Evolutionary conservation across 2,888 invertebrate species (phyloP).

Genomic region (Dioctria linearis): DNA sequence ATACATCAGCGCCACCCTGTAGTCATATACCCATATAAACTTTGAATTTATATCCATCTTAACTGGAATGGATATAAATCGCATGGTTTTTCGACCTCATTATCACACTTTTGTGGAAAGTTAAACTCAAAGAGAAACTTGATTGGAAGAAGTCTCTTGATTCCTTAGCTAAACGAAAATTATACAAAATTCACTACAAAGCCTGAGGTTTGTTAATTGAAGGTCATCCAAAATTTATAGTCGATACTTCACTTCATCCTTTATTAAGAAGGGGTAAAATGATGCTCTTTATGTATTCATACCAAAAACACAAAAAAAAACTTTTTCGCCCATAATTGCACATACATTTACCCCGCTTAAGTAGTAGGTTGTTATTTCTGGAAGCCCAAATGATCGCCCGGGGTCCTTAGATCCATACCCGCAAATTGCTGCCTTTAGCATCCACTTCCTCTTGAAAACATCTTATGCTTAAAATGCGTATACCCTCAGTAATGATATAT

Average conservation of each 20-base stretch:
- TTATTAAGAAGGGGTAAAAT: neutral
- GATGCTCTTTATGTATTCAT: constrained; percentile 13
- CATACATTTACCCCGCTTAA: neutral
- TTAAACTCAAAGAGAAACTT: neutral
- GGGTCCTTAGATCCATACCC: neutral
- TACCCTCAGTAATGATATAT: neutral
- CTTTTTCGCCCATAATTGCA: neutral
- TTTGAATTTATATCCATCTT: neutral
- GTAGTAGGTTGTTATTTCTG: constrained; percentile 1
- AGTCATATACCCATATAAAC: too few species aligned
- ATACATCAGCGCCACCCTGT: too few species aligned
- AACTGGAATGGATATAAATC: constrained; percentile 7
- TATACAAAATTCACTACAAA: constrained; percentile 35
- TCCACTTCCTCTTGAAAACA: neutral
- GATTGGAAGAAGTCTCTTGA: neutral
- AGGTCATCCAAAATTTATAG: constrained; percentile 21
- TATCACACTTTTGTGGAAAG: constrained; percentile 10
- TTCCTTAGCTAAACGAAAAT: neutral
- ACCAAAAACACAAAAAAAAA: neutral
- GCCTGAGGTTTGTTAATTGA: constrained; percentile 27
- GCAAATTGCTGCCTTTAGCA: neutral
- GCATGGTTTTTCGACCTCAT: constrained; percentile 14
- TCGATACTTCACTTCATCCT: neutral
- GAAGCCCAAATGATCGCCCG: constrained; percentile 17
- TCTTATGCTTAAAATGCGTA: neutral